Base-by-base conservation (phyloP, 2,888 invertebrate species). In the Griposia aprilina region DNA sequence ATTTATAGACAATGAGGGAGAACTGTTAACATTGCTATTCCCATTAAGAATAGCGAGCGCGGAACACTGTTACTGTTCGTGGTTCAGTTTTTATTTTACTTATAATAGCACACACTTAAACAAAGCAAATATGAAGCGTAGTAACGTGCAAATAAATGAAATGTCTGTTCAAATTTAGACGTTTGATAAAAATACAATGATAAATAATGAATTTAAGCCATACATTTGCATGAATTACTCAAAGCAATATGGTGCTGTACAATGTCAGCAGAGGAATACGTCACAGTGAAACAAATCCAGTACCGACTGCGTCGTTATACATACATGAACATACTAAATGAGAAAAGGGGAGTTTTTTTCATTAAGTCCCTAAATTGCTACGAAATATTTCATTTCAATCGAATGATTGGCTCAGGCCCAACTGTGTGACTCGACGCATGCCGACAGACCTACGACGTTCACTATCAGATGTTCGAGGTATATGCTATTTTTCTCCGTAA, bases 401-500 rank as follows among this genome's bases (percentile, higher is more conserved):
- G 91, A 94, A 94, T 94, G 94, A 95, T 96, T 96, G 96, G 96
- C 96, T 92, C 92, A 70, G 87, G 91, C 94, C 96, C 96, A 96
- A 95, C 93, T 91, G 90, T 86, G 87, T 90, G 93, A 92, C 91
- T 90, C 88, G 90, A 82, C 88, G 91, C 91, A 90, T 90, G 92
- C 90, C 92, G 94, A 94, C 94, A 94, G 93, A 92, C 93, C 92
- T 93, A 91, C 92, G 93, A 92, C 93, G 92, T 92, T 92, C 93
- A 90, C 94, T 95, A 96, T 96, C 96, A 94, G 96, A 96, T 95
- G 94, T 93, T 94, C 93, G 92, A 92, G 94, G 94, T 94, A 95
- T 93, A 94, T 94, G 96, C 96, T 95, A 96, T 96, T 96, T 96
- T 95, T 96, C 96, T 96, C 94, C 92, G 88, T 93, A 94, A 93